Base-by-base conservation (phyloP, 2,113 vertebrate species). In the Cyphomyrus discorhynchus region DNA sequence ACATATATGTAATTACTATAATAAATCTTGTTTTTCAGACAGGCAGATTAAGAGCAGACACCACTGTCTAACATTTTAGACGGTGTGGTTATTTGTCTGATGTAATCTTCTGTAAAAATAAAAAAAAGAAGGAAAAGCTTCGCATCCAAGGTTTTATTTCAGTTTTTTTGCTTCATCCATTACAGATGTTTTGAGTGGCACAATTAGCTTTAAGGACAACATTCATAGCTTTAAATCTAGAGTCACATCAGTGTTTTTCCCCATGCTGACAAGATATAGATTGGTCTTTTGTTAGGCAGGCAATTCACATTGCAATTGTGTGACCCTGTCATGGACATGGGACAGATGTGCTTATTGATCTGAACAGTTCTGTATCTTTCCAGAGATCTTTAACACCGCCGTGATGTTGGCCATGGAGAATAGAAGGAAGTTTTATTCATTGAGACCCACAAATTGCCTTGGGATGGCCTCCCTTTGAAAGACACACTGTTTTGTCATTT, bases 381-480 rank as follows among this genome's bases (percentile, higher is more conserved):
- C 74, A 91, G 82, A 27, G 89, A 90, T 93, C 93, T 93, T 94
- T 90, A 77, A 89, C n/a, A 35, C 24, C 83, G 21, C 89, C 58
- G 42, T 46, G 82, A 11, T 77, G 49, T 70, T 56, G 58, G 77
- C 94, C 93, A 90, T 92, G 91, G 91, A 91, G 88, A 92, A 91
- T 92, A 92, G 93, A 91, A 92, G 92, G 88, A 92, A 91, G 93
- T 93, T 94, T 91, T 94, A 94, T 91, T 91, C 93, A 89, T 47
- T 19, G 86, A 49, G 92, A 91, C 91, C 52, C 53, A 92, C 92
- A 91, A 85, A 90, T 92, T 89, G 94, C 94, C 93, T 86, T 90
- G 91, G 93, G 94, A 91, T 90, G 89, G 89, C 89, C 91, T 92
- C 92, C 92, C 89, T 91, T 86, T 66, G 85, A 88, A 66, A 89